phyloP scores from a whole-genome alignment of 2,113 vertebrate genomes.

The human (Homo sapiens) region DNA sequence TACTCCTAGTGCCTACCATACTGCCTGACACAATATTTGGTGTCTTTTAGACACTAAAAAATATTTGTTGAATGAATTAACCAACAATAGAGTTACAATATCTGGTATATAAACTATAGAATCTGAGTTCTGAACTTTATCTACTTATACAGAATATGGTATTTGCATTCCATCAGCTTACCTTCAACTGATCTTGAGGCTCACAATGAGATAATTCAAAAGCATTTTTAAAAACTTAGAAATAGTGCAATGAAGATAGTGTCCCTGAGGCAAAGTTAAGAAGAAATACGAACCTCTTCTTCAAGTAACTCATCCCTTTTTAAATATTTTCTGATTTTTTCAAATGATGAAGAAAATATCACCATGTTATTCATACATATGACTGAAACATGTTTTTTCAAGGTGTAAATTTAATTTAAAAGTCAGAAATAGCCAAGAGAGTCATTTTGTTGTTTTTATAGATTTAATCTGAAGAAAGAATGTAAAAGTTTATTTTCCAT shows the following conservation, averaged over 20 bases:
- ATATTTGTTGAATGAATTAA: not conserved
- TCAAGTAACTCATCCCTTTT: slow-evolving; percentile 28
- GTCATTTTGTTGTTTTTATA: not conserved
- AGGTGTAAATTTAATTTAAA: slow-evolving; percentile 17
- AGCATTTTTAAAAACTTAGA: slow-evolving; percentile 16
- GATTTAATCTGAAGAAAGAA: not conserved
- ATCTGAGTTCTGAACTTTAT: not conserved
- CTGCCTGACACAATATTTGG: not conserved
- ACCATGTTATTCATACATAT: not conserved
- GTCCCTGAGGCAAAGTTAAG: slow-evolving; percentile 3
- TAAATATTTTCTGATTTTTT: slow-evolving; percentile 21
- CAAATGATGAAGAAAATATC: slow-evolving; percentile 26
- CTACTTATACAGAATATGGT: not conserved
- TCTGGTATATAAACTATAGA: not conserved
- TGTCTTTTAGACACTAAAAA: not conserved
- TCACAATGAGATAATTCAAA: slow-evolving; percentile 30
- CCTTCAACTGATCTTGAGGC: not conserved
- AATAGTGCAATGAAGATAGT: not conserved
- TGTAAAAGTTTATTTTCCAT: slow-evolving; percentile 6
- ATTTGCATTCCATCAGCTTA: not conserved
- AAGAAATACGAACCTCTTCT: slow-evolving; percentile 28
- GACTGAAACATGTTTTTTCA: not conserved
- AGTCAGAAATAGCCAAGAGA: not conserved
- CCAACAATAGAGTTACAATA: not conserved
- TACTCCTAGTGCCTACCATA: not conserved